A percentile compares a stretch with the other conserved stretches of the same genome.
phyloP scores from a whole-genome alignment of 2,113 vertebrate genomes.

The Strix uralensis region DNA sequence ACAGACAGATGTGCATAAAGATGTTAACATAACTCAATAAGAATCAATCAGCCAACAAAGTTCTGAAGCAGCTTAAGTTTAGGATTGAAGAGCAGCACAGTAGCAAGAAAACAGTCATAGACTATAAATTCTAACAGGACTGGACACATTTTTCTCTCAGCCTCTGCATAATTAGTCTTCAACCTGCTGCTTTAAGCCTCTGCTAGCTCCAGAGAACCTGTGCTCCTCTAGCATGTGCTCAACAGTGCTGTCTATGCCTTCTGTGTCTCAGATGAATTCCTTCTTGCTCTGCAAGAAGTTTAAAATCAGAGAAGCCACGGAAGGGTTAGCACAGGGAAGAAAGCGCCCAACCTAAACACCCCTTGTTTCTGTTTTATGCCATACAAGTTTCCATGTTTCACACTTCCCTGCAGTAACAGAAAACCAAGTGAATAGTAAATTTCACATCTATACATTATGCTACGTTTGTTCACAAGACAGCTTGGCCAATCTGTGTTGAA shows the following conservation, averaged over 20 bases:
- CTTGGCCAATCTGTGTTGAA: rapidly evolving
- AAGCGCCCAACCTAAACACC: neutral
- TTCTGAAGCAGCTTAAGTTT: neutral
- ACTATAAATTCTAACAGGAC: neutral
- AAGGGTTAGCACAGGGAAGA: neutral
- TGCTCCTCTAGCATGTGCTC: neutral
- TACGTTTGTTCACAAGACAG: neutral
- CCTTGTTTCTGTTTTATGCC: neutral
- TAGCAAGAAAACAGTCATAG: neutral
- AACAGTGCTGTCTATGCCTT: neutral
- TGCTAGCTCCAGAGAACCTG: neutral
- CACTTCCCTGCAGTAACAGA: neutral
- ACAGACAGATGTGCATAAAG: neutral
- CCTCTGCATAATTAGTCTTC: neutral
- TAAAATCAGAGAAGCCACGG: neutral
- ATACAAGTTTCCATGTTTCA: neutral
- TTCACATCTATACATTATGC: neutral
- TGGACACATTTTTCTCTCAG: neutral
- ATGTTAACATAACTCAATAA: neutral
- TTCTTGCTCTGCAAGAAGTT: neutral
- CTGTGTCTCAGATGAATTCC: neutral
- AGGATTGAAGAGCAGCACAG: neutral
- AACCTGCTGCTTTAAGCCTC: neutral
- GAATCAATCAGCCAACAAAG: neutral
- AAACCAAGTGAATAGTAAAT: neutral